These are phyloP conservation scores for Diphyllodes magnificus DNA, from an alignment of 2,113 vertebrate species.

Conservation along the genomic window DNA sequence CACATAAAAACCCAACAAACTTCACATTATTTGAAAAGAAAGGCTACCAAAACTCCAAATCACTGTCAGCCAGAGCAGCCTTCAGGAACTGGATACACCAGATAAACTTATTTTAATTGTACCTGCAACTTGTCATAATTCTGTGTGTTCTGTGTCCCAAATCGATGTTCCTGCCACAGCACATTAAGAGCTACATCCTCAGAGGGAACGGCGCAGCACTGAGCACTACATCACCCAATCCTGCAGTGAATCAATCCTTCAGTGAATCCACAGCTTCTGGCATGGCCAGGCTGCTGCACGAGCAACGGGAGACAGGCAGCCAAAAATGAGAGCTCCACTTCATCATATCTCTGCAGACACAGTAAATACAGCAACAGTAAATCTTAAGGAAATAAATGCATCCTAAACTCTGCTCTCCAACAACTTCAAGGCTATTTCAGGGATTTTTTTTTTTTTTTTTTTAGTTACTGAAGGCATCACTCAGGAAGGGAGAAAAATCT, in stretches of 20 bases:
- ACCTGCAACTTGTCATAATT: constrained; percentile 14
- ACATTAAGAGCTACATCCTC: neutral
- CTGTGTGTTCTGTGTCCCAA: neutral
- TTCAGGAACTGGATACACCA: neutral
- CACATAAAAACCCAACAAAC: neutral
- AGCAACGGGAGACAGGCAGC: neutral
- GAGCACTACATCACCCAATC: neutral
- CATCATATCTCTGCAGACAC: neutral
- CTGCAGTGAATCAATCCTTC: neutral
- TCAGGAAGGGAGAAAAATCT: neutral
- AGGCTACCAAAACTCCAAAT: neutral
- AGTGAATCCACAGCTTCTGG: neutral
- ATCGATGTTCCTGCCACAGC: neutral
- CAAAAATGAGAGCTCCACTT: neutral
- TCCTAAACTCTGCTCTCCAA: neutral
- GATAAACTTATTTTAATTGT: constrained; percentile 2
- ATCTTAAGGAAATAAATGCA: neutral
- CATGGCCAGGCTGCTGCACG: neutral
- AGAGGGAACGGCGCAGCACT: neutral
- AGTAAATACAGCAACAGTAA: neutral
- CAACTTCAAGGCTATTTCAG: neutral
- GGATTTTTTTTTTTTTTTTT: neutral
- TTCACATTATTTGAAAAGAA: neutral
- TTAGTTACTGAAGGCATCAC: neutral
- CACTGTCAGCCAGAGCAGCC: neutral